Base-by-base conservation (phyloP, 2,797 vertebrate species). In the Meda fulgida region DNA sequence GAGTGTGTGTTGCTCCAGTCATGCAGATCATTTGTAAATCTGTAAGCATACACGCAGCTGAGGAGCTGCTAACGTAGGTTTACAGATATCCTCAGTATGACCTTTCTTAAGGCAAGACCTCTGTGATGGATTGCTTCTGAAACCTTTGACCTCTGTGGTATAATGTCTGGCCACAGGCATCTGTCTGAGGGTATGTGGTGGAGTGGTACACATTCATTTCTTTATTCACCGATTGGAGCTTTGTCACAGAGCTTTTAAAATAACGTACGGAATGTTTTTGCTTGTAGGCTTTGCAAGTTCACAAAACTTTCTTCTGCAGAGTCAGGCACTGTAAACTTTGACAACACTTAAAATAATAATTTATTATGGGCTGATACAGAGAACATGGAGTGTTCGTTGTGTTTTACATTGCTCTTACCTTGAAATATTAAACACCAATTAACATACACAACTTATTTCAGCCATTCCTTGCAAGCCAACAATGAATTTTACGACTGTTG, bases 351-450 rank as follows among this genome's bases (percentile, higher is more conserved):
- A 78, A 84, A 80, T 65, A 72, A 51, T 73, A 0, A 13, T 53
- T 71, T 51, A 51, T 80, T 72, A 80, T 80, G 3, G 40, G 29
- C 1, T 48, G 77, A 51, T 80, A 51, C 11, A 5, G 19, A 58
- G 36, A 72, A 31, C 29, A 53, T 38, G 60, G 51, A 29, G 72
- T 36, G 36, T 23, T 29, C 10, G 1, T 29, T 18, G 26, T 69
- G 19, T 51, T 67, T 43, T 60, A 40, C 48, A 69, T 77, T 67
- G 70, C 72, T 69, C 36, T 81, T 73, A n/a, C 38, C 53, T 73
- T 85, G 36, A 86, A 81, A 86, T 81, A 70, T 86, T 78, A 80
- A 85, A 65, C 67, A 65, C 16, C 40, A 66, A 85, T 85, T 85
- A 63, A 80, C 53, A 70, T 48, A 38, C 29, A 71, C 67, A 48